Conservation (phyloP, 2,113 vertebrate genomes). For the Malurus melanocephalus region DNA sequence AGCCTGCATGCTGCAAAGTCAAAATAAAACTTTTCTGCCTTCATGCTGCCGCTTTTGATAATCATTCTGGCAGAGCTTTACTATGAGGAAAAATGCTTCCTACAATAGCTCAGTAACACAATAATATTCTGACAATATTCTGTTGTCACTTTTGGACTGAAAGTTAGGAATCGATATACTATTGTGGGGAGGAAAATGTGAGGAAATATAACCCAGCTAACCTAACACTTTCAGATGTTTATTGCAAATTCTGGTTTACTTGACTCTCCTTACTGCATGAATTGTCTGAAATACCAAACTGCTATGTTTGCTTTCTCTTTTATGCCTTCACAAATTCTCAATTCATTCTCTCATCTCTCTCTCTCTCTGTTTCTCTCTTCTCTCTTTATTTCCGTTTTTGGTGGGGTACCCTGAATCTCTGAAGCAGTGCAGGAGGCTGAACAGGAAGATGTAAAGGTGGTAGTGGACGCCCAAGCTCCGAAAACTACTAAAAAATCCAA, state of each 20-base stretch:
- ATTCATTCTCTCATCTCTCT: conserved; percentile 14
- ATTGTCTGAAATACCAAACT: background rate
- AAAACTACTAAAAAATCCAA: conserved; percentile 91
- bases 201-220: background rate
- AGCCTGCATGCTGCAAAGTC: background rate
- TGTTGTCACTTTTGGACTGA: background rate
- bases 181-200: background rate
- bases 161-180: background rate
- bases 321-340: conserved; percentile 31
- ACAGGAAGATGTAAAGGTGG: conserved; percentile 84
- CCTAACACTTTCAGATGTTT: background rate
- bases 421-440: conserved; percentile 92
- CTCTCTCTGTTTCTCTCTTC: conserved; percentile 13
- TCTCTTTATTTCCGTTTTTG: conserved; percentile 25
- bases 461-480: conserved; percentile 78
- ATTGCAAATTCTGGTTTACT: conserved; percentile 11
- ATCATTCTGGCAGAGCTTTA: background rate
- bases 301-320: conserved; percentile 19
- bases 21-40: background rate
- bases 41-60: background rate
- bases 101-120: background rate
- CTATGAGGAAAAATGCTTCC: background rate
- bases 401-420: conserved; percentile 45
- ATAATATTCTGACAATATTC: background rate
- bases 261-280: background rate